A percentile compares a stretch with the other conserved stretches of the same genome.
phyloP scores from a whole-genome alignment of 2,113 vertebrate species.

The pig (Sus scrofa) region DNA sequence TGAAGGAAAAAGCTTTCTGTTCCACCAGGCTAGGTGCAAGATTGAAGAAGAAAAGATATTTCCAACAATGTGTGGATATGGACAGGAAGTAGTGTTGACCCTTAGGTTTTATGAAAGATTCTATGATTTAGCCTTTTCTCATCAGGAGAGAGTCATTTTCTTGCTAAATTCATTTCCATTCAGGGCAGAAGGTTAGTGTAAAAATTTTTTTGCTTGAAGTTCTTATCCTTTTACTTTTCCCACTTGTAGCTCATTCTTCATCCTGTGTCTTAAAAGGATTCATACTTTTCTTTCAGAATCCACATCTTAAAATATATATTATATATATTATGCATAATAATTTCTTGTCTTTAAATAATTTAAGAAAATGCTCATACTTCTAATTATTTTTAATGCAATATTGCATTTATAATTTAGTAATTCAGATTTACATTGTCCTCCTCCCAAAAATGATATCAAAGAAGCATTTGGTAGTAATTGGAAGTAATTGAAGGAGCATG shows the following conservation, averaged over 20 bases:
- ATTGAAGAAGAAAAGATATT: not conserved
- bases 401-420: conserved; percentile 36
- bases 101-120: not conserved
- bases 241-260: not conserved
- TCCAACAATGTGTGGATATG: not conserved
- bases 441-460: not conserved
- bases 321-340: not conserved
- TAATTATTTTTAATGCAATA: conserved; percentile 4
- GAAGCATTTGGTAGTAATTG: not conserved
- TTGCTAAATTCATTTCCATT: conserved; percentile 27
- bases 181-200: conserved; percentile 21
- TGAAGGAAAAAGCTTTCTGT: not conserved
- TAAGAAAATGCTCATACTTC: not conserved
- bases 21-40: not conserved
- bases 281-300: not conserved
- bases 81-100: not conserved
- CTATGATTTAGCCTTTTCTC: not conserved
- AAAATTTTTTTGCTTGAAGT: conserved; percentile 34
- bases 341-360: conserved; percentile 22
- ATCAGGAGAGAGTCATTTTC: conserved; percentile 27
- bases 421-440: not conserved
- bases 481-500: not conserved
- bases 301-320: not conserved
- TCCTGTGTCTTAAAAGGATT: not conserved
- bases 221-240: not conserved